Evolutionary conservation across 2,888 invertebrate genomes (phyloP), one percentile per base, ranked within the genome.

Genomic region (Ariolimax columbianus): DNA sequence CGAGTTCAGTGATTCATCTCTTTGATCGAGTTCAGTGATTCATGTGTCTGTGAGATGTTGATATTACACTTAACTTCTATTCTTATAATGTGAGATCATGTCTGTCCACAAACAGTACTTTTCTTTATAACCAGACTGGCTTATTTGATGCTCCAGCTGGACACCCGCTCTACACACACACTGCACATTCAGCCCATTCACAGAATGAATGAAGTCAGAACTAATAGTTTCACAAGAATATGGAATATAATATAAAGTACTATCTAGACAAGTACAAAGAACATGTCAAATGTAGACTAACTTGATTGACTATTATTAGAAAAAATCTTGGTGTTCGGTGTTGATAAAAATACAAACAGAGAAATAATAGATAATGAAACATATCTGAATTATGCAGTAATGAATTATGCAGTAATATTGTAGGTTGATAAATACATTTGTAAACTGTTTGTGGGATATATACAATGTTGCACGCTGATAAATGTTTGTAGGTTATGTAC

Each of bases 201-300:
- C 19, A 23, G 23, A 72, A 72, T 19, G 38, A 72, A 38, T 40
- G 2, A 72, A 72, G 23, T 26, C 23, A 40, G 19, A 51, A 75
- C 51, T 33, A 30, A 33, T 33, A 36, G 1, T 47, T 6, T 75
- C 17, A 33, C 33, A 33, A 19, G 30, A 75, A 75, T 75, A 75
- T 51, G 51, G 36, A 51, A 51, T 51, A 11, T 75, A 51, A 33
- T 75, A 75, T 36, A 51, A 75, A 51, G 30, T 75, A 75, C 33
- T 51, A 51, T n/a, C 75, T 75, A 75, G 33, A 51, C 75, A 47
- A 33, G 19, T 51, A 75, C 51, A 51, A 51, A n/a, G 51, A 75
- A 51, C 47, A 75, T 30, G 33, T 75, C 26, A 30, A 75, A 43
- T 75, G 7, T 30, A 47, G 36, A 47, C 30, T 75, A 47, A 30